Evolutionary conservation across 2,113 vertebrate genomes (phyloP).

Genomic region (Ceratotherium simum): DNA sequence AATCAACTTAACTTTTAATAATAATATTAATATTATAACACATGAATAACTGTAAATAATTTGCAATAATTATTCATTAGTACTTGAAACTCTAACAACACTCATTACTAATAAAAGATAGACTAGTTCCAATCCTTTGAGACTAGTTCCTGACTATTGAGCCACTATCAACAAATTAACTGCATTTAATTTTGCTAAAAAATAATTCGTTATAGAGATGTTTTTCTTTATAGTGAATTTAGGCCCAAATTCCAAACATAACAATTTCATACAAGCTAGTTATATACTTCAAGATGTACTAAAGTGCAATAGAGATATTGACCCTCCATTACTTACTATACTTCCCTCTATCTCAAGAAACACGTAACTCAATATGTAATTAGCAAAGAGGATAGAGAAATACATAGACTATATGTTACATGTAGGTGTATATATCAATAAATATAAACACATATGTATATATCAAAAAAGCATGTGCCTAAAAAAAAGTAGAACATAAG

Average conservation of each 20-base stretch:
- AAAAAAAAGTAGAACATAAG: background rate
- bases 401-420: background rate
- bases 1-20: slow-evolving; percentile 12
- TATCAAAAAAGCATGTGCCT: too few relatives aligned
- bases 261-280: background rate
- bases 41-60: background rate
- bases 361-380: background rate
- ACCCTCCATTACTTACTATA: background rate
- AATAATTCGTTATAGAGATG: background rate
- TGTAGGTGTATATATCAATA: background rate
- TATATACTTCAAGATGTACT: background rate
- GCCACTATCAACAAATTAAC: background rate
- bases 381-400: background rate
- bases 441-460: background rate
- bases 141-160: background rate
- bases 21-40: background rate
- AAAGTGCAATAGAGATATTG: background rate
- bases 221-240: slow-evolving; percentile 3
- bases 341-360: background rate
- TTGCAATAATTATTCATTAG: background rate
- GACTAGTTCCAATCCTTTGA: slow-evolving; percentile 31
- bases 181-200: slow-evolving; percentile 53
- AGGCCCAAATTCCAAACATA: slow-evolving; percentile 5
- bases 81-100: slow-evolving; percentile 30
- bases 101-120: slow-evolving; percentile 25